A percentile compares a stretch with the other conserved stretches of the same genome.
phyloP scores from a whole-genome alignment of 2,888 invertebrate genomes.

The Ischnura elegans region DNA sequence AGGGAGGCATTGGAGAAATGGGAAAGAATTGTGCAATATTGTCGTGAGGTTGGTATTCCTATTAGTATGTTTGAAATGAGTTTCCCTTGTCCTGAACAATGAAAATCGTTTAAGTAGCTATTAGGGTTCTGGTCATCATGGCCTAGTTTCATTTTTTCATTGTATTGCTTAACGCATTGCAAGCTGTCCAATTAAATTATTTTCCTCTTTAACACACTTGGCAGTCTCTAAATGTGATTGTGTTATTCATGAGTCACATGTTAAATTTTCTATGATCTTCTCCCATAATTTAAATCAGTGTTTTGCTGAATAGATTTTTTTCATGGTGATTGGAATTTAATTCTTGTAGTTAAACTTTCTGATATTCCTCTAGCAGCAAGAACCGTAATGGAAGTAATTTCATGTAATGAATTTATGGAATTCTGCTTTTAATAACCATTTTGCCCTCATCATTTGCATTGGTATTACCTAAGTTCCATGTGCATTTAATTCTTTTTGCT shows the following conservation, averaged over 20 bases:
- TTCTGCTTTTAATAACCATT: too few species aligned
- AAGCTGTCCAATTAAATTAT: background rate
- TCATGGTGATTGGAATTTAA: too few species aligned
- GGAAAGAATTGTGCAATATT: slow-evolving; percentile 94
- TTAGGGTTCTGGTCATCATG: background rate
- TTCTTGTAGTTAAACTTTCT: too few species aligned
- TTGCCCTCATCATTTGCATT: too few species aligned
- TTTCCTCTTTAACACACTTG: background rate
- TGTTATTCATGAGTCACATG: background rate
- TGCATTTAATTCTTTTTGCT: too few species aligned
- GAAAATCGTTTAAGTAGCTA: background rate
- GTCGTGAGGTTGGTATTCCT: slow-evolving; percentile 84
- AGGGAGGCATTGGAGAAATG: slow-evolving; percentile 93
- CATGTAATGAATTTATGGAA: too few species aligned
- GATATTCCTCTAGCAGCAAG: too few species aligned
- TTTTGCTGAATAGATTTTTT: too few species aligned
- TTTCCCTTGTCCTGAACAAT: background rate
- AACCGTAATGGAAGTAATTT: too few species aligned
- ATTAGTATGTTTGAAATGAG: background rate
- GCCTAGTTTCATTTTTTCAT: background rate
- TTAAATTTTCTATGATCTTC: too few species aligned
- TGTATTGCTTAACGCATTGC: background rate
- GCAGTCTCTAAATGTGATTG: background rate
- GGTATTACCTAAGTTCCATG: too few species aligned
- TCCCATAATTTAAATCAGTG: too few species aligned